Evolutionary conservation across 2,888 invertebrate genomes (phyloP), one percentile per base, ranked within the genome.

Genomic region (Agrotis segetum): DNA sequence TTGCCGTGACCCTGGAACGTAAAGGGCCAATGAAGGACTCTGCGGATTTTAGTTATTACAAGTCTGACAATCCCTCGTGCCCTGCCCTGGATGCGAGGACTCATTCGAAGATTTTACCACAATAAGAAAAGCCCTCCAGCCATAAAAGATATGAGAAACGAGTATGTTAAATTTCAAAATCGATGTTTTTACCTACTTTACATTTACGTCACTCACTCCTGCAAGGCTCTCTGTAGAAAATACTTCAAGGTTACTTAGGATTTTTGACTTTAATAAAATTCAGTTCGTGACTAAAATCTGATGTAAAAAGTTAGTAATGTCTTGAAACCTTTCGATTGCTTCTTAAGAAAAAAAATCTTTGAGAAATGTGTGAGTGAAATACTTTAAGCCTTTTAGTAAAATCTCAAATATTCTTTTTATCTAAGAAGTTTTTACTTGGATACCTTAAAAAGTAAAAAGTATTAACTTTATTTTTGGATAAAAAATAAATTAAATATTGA

Each of bases 241-340:
- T 40, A 40, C 4, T 40, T 40, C 40, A 11, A 40, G 1, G 16
- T 21, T 29, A 19, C 50, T 4, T 19, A 29, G 9, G 4, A 52
- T 14, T 7, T 4, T 40, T 14, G 11, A 29, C 3, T 16, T 56
- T 11, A 17, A 40, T n/a, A n/a, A n/a, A n/a, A n/a, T 68, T 59
- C 21, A 34, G 16, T 46, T 13, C n/a, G n/a, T 52, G 44, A 21
- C 13, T n/a, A 34, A 34, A 71, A 59, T 52, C n/a, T 1, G 17
- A 7, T 3, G 4, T 6, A 17, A 40, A 71, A 71, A 72, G 17
- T 61, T 71, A 40, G 24, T 19, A 16, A 29, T n/a, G 6, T 19
- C 29, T 21, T 44, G 44, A 56, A 62, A 19, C 29, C 13, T 62
- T 13, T 29, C 13, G 13, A 40, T 49, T 29, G 61, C 19, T 56